Evolutionary conservation across 2,113 vertebrate species (phyloP).

Genomic region (Sphyrna mokarran): DNA sequence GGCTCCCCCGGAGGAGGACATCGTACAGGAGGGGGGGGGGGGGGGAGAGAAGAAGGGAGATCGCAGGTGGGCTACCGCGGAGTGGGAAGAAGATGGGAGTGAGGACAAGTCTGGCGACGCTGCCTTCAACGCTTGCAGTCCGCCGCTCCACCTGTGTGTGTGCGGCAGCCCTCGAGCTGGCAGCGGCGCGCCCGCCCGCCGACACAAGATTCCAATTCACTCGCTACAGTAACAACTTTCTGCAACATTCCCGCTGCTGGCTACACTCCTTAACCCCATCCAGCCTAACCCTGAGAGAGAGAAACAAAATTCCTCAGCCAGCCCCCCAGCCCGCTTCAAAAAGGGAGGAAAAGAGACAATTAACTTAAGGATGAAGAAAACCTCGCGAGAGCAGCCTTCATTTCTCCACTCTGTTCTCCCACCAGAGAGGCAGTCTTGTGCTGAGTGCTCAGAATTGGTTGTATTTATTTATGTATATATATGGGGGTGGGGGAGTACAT

Average conservation of each 20-base stretch:
- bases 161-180: neutral
- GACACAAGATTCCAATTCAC: neutral
- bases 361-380: neutral
- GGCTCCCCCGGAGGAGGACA: neutral
- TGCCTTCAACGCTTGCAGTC: too few relatives aligned
- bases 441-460: neutral
- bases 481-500: too few relatives aligned
- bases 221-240: neutral
- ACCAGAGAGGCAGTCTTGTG: neutral
- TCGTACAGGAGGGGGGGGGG: neutral
- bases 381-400: neutral
- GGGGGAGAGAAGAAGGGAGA: neutral
- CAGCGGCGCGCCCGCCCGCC: neutral
- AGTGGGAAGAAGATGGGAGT: neutral
- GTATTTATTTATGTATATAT: too few relatives aligned
- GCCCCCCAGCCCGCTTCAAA: neutral
- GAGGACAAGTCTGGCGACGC: too few relatives aligned
- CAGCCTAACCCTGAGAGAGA: too few relatives aligned
- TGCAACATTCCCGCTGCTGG: neutral
- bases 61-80: neutral
- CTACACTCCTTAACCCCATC: neutral
- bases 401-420: neutral
- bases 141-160: neutral
- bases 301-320: neutral
- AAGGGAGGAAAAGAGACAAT: neutral